A percentile compares a stretch with the other conserved stretches of the same genome.
phyloP scores from a whole-genome alignment of 2,113 vertebrate species.

The Hypanus sabinus region DNA sequence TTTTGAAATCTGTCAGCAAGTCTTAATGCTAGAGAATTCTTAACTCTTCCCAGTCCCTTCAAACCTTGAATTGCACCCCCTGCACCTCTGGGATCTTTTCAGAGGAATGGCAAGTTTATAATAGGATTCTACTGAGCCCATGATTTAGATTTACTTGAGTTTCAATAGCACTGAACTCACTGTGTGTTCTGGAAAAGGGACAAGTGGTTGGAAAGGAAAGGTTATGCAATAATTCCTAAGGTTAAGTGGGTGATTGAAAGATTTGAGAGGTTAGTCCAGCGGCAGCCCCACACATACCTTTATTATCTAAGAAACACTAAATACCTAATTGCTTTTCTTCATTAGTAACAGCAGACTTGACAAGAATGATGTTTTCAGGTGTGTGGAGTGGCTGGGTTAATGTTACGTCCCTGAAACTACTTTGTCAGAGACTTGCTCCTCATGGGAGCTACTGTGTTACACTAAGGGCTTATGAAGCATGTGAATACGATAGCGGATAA shows the following conservation, averaged over 20 bases:
- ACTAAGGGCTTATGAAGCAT: background rate
- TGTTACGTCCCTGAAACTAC: background rate
- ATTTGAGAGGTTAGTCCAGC: constrained; percentile 25
- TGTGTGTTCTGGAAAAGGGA: background rate
- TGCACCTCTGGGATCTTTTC: background rate
- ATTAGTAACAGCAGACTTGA: constrained; percentile 15
- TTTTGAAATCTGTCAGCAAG: background rate
- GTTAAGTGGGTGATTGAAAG: constrained; percentile 33
- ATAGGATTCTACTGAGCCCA: background rate
- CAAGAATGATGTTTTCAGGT: constrained; percentile 33
- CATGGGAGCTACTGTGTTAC: background rate
- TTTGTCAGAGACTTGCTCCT: background rate
- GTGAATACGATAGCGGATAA: background rate
- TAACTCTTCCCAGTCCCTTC: background rate
- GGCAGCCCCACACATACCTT: constrained; percentile 16
- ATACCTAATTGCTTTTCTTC: constrained; percentile 16
- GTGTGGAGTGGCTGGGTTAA: constrained; percentile 15
- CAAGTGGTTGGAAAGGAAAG: background rate
- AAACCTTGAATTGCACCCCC: background rate
- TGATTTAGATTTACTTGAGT: background rate
- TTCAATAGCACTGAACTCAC: background rate
- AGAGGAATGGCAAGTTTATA: background rate
- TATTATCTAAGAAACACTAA: constrained; percentile 33
- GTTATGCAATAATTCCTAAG: constrained; percentile 17
- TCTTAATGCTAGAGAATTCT: background rate